phyloP scores from a whole-genome alignment of 2,797 vertebrate genomes.

The Avahi laniger region DNA sequence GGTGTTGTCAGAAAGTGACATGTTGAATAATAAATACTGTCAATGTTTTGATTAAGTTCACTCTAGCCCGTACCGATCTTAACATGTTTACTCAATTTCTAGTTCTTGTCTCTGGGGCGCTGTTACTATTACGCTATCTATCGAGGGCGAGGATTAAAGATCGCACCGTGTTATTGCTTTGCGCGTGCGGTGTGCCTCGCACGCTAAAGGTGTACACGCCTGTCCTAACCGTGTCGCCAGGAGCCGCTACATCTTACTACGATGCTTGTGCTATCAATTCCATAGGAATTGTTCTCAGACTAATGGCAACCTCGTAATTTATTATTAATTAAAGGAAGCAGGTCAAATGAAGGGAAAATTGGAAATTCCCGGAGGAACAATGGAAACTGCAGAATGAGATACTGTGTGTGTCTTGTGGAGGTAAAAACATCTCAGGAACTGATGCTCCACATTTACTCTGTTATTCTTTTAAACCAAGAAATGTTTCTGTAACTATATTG shows the following conservation, averaged over 20 bases:
- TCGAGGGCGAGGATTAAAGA: neutral
- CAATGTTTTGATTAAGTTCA: constrained; percentile 53
- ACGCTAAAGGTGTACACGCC: neutral
- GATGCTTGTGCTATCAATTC: neutral
- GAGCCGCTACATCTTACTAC: neutral
- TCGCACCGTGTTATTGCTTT: neutral
- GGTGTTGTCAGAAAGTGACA: neutral
- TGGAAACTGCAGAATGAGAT: neutral
- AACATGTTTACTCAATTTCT: neutral
- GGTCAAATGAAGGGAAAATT: neutral
- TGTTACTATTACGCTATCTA: neutral
- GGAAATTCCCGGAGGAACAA: neutral
- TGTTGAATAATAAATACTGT: constrained; percentile 54
- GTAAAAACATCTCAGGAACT: constrained; percentile 18
- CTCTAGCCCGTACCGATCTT: neutral
- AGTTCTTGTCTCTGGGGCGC: neutral
- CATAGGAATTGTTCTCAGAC: neutral
- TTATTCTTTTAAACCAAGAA: neutral
- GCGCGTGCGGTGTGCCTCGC: neutral
- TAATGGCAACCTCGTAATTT: neutral
- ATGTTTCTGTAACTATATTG: neutral
- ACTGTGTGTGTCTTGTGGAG: neutral
- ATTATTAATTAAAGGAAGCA: neutral
- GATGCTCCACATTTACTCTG: neutral
- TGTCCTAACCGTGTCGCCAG: neutral